Conservation (phyloP, 1,140 invertebrate genomes). For the Neodiprion lecontei region DNA sequence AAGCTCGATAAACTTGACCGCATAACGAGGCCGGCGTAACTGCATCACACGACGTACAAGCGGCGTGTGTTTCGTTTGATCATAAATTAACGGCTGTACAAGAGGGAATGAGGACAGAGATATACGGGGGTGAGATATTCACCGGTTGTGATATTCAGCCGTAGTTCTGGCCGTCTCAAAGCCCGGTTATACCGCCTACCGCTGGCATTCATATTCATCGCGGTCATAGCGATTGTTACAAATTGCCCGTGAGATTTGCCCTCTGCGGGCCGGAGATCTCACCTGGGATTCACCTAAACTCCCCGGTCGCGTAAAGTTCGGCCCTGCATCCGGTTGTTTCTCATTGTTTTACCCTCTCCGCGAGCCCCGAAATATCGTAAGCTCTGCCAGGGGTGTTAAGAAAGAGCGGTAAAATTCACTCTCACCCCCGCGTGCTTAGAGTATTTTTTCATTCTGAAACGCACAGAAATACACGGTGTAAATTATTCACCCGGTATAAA, state of each 20-base stretch:
- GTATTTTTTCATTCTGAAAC: too few species aligned
- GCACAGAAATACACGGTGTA: too few species aligned
- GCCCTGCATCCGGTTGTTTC: background rate
- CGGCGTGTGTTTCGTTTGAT: background rate
- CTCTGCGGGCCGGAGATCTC: background rate
- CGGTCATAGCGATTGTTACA: conserved; percentile 4
- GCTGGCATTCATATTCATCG: conserved; percentile 11
- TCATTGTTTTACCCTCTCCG: background rate
- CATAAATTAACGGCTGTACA: background rate
- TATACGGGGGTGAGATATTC: background rate
- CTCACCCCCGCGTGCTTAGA: too few species aligned
- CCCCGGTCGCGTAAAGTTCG: background rate
- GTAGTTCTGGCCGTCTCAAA: background rate
- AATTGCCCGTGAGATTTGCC: background rate
- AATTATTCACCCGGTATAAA: too few species aligned
- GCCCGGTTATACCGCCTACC: background rate
- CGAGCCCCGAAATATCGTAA: background rate
- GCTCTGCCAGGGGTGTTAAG: background rate
- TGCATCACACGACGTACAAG: background rate
- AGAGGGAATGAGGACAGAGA: background rate
- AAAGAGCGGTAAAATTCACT: background rate
- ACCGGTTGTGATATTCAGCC: background rate
- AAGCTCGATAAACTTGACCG: too few species aligned
- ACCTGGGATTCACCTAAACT: background rate
- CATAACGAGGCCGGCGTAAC: background rate